A percentile compares a stretch with the other conserved stretches of the same genome.
These are phyloP conservation scores for Subacronicta megacephala DNA, from an alignment of 2,888 invertebrate species.

Conservation along the genomic window DNA sequence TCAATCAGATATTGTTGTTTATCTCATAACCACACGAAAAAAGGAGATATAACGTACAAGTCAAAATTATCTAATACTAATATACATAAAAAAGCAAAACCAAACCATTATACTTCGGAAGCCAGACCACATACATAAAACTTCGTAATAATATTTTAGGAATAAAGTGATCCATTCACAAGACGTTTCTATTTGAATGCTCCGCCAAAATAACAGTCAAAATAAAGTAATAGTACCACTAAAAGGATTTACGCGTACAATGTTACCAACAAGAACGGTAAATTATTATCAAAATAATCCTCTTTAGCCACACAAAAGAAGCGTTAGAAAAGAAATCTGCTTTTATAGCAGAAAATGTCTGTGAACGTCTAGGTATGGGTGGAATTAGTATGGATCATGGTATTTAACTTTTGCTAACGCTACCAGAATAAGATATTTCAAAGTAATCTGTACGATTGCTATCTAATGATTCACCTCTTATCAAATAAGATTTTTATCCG, in stretches of 20 bases:
- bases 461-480: not conserved
- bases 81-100: constrained; percentile 26
- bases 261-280: constrained; percentile 63
- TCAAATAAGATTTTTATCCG: too few relatives aligned
- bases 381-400: constrained; percentile 50
- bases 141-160: constrained; percentile 39
- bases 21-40: too few relatives aligned
- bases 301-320: constrained; percentile 61
- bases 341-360: constrained; percentile 53
- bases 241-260: constrained; percentile 65
- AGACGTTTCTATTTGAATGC: constrained; percentile 55
- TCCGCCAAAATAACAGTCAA: constrained; percentile 52
- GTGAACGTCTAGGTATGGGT: constrained; percentile 34
- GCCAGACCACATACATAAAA: constrained; percentile 45
- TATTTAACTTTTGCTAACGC: constrained; percentile 28
- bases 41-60: too few relatives aligned
- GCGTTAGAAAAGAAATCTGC: constrained; percentile 61
- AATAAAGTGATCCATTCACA: constrained; percentile 50
- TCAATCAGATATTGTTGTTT: too few relatives aligned
- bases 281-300: constrained; percentile 71
- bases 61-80: too few relatives aligned
- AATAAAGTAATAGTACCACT: constrained; percentile 59
- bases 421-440: constrained; percentile 27
- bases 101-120: constrained; percentile 34
- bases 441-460: constrained; percentile 20